These are phyloP conservation scores for Sebastes alutus DNA, from an alignment of 2,797 vertebrate genomes.

Conservation along the genomic window DNA sequence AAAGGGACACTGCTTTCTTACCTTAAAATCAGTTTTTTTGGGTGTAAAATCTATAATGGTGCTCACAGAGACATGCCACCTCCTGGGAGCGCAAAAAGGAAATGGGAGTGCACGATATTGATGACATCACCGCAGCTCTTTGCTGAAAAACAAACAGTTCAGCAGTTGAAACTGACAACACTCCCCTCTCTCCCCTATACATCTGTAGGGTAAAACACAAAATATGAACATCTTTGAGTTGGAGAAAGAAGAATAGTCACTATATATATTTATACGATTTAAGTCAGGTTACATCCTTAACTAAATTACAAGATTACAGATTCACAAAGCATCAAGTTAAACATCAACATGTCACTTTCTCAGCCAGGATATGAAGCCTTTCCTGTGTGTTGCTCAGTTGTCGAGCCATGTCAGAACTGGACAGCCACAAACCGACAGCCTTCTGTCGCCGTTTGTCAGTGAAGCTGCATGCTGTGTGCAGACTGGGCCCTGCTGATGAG, in stretches of 20 bases:
- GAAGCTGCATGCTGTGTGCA: conserved; percentile 20
- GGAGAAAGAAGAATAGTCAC: not conserved
- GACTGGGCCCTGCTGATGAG: conserved; percentile 9
- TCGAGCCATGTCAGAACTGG: not conserved
- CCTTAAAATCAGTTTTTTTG: too few species aligned
- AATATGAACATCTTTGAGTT: not conserved
- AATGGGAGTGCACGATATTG: too few species aligned
- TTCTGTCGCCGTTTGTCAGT: conserved; percentile 2
- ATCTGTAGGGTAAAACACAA: not conserved
- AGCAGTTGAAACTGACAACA: too few species aligned
- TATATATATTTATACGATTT: not conserved
- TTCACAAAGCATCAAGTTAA: not conserved
- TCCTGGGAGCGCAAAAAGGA: too few species aligned
- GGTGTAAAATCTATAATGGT: too few species aligned
- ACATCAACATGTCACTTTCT: not conserved
- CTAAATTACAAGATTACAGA: not conserved
- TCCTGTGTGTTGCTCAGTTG: not conserved
- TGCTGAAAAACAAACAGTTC: too few species aligned
- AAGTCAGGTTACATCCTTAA: not conserved
- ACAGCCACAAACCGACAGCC: not conserved
- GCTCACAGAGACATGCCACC: too few species aligned
- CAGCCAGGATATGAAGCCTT: not conserved
- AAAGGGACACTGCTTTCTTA: too few species aligned
- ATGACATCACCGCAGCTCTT: too few species aligned
- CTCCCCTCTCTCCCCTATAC: too few species aligned